Percentiles rank a stretch among this genome's conserved stretches.
These are phyloP conservation scores for Papilio gigon DNA, from an alignment of 2,888 invertebrate species.

Conservation along the genomic window DNA sequence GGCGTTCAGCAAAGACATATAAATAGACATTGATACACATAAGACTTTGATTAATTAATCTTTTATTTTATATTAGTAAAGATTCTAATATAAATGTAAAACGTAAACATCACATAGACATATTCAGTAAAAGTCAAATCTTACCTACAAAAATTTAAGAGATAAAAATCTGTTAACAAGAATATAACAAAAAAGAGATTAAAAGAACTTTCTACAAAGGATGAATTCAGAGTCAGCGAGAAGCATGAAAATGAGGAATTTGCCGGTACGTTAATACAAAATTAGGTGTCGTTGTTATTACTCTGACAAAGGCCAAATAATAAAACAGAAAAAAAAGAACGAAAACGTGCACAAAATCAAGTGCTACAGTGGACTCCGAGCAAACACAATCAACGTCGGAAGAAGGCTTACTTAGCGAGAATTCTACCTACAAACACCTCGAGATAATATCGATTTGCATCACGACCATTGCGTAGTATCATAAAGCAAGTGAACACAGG, in stretches of 20 bases:
- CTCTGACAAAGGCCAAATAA: conserved; percentile 37
- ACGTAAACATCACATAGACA: neutral
- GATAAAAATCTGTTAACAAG: neutral
- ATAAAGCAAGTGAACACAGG: neutral
- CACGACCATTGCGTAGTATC: conserved; percentile 16
- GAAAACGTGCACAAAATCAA: conserved; percentile 60
- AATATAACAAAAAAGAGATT: neutral
- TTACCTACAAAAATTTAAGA: neutral
- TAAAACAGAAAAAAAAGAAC: conserved; percentile 38
- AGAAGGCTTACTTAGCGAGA: conserved; percentile 45
- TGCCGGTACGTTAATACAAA: conserved; percentile 26
- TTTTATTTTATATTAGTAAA: too few relatives aligned
- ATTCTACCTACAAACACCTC: conserved; percentile 29
- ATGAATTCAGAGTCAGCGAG: neutral
- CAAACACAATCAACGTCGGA: conserved; percentile 52
- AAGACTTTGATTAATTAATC: too few relatives aligned
- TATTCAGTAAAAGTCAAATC: neutral
- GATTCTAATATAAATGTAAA: too few relatives aligned
- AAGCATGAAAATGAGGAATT: conserved; percentile 20
- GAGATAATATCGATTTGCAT: neutral
- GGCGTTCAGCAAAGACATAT: neutral
- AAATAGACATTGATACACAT: neutral
- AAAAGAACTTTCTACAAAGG: conserved; percentile 1
- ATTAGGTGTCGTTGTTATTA: conserved; percentile 37
- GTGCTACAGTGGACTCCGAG: conserved; percentile 60